Percentiles rank a stretch among this genome's conserved stretches.
phyloP scores from a whole-genome alignment of 2,113 vertebrate species.

The Eclectus roratus region DNA sequence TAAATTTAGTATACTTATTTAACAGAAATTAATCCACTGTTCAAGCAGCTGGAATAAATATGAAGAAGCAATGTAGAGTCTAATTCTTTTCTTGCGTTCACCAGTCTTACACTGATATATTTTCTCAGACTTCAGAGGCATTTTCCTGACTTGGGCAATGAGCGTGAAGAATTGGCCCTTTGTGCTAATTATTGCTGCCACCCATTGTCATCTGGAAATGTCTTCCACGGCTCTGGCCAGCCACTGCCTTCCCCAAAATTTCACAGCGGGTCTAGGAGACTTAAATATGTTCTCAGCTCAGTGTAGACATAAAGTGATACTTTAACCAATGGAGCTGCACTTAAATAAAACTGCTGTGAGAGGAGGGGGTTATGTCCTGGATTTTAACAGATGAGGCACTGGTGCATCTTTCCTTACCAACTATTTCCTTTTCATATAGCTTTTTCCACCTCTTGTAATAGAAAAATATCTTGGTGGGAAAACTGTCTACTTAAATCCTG shows the following conservation, averaged over 20 bases:
- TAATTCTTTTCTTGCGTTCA: constrained; percentile 8
- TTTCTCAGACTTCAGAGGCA: neutral
- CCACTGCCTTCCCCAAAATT: neutral
- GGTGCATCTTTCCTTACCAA: neutral
- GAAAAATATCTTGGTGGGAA: constrained; percentile 11
- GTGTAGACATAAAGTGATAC: neutral
- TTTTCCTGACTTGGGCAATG: neutral
- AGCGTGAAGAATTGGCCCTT: neutral
- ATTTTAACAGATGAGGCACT: neutral
- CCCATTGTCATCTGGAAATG: neutral
- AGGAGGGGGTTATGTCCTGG: neutral
- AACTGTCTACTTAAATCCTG: neutral
- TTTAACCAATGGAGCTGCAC: neutral
- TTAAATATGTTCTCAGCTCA: neutral
- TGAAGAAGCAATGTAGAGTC: constrained; percentile 10
- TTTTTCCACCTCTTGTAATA: neutral
- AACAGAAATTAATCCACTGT: constrained; percentile 58
- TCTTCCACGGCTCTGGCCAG: neutral
- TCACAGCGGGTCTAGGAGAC: neutral
- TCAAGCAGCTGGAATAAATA: constrained; percentile 51
- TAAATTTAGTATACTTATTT: constrained; percentile 56
- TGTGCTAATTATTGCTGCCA: neutral
- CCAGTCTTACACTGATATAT: constrained; percentile 36
- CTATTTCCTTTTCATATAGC: neutral
- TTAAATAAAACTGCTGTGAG: neutral